phyloP scores from a whole-genome alignment of 2,113 vertebrate genomes.

The Pachypanchax playfairii region DNA sequence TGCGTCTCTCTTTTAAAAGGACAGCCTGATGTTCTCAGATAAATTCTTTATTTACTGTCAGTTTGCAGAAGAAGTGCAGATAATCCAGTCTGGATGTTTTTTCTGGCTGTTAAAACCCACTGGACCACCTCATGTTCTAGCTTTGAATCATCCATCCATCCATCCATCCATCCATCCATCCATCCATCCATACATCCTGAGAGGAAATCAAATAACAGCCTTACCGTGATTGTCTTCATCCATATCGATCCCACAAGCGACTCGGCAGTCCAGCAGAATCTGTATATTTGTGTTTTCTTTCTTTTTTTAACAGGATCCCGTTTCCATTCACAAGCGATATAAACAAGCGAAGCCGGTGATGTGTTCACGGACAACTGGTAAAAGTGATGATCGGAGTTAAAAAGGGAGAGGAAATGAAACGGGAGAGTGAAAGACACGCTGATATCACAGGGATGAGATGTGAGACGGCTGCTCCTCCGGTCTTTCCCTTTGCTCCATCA shows the following conservation, averaged over 20 bases:
- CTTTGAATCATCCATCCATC: slow-evolving; percentile 27
- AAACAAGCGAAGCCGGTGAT: slow-evolving; percentile 32
- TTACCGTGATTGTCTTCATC: slow-evolving; percentile 82
- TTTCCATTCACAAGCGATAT: slow-evolving; percentile 13
- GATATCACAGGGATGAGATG: slow-evolving; percentile 20
- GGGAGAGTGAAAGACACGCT: background rate
- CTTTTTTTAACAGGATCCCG: background rate
- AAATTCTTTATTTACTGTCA: too few species aligned
- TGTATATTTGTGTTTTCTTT: slow-evolving; percentile 18
- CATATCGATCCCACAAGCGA: slow-evolving; percentile 53
- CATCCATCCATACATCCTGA: slow-evolving; percentile 27
- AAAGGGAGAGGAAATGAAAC: slow-evolving; percentile 11
- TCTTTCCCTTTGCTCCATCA: slow-evolving; percentile 62
- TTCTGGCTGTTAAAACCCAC: slow-evolving; percentile 8
- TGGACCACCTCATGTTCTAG: slow-evolving; percentile 27
- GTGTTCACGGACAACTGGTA: slow-evolving; percentile 34
- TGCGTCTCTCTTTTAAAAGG: too few species aligned
- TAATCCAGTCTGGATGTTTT: background rate
- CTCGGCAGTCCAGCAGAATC: slow-evolving; percentile 35
- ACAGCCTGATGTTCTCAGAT: too few species aligned
- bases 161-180: slow-evolving; percentile 33
- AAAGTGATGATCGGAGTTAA: slow-evolving; percentile 24
- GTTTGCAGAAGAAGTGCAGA: too few species aligned
- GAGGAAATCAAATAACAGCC: slow-evolving; percentile 15
- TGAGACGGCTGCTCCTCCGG: slow-evolving; percentile 22